A percentile compares a stretch with the other conserved stretches of the same genome.
Conservation (phyloP, 2,797 vertebrate species). For the Liparis tanakae region DNA sequence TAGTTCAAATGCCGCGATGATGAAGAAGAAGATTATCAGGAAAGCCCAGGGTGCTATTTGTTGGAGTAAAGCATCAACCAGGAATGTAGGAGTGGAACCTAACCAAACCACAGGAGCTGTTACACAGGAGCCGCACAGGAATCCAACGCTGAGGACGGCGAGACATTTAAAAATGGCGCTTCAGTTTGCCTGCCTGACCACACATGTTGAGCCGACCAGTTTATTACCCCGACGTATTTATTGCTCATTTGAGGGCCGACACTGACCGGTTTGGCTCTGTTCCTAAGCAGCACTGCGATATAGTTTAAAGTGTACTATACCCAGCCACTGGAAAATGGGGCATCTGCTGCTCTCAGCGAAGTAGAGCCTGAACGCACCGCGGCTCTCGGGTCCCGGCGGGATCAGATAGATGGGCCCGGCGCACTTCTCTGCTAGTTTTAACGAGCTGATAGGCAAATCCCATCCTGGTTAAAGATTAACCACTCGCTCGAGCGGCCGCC, state of each 20-base stretch:
- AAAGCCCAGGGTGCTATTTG: slow-evolving; percentile 31
- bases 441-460: slow-evolving; percentile 87
- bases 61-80: slow-evolving; percentile 46
- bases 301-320: slow-evolving; percentile 27
- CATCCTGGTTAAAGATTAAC: slow-evolving; percentile 87
- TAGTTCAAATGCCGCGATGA: slow-evolving; percentile 34
- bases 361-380: slow-evolving; percentile 14
- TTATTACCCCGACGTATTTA: slow-evolving; percentile 55
- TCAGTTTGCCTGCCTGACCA: slow-evolving; percentile 27
- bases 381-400: slow-evolving; percentile 49
- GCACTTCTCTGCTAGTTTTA: slow-evolving; percentile 79
- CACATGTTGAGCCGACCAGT: slow-evolving; percentile 43
- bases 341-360: slow-evolving; percentile 27
- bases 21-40: slow-evolving; percentile 36
- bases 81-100: slow-evolving; percentile 60
- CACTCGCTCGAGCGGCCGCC: slow-evolving; percentile 76
- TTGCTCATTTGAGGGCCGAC: slow-evolving; percentile 57
- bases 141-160: slow-evolving; percentile 41
- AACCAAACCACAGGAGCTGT: slow-evolving; percentile 48
- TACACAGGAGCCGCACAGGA: slow-evolving; percentile 36
- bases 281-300: slow-evolving; percentile 30
- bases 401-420: slow-evolving; percentile 74
- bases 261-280: slow-evolving; percentile 34
- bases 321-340: slow-evolving; percentile 20
- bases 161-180: slow-evolving; percentile 38